Evolutionary conservation across 2,888 invertebrate genomes (phyloP), one percentile per base, ranked within the genome.

Genomic region (Cataglyphis rosenhaueri): DNA sequence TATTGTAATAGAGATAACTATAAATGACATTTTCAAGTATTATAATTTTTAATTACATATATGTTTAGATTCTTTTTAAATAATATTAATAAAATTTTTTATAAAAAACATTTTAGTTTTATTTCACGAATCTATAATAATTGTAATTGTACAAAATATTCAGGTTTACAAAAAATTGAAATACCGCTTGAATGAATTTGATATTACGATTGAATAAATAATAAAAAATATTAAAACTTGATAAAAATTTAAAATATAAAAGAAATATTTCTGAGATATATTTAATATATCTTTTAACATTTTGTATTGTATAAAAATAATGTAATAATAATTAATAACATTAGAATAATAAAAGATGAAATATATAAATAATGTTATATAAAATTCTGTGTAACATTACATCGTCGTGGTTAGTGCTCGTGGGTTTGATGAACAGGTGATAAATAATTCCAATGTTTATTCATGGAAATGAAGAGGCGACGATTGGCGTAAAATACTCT

Each of bases 401-500:
- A 59, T 74, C 32, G 38, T 74, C n/a, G 25, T 10, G 21, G 18
- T 18, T 2, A 55, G 21, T 10, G 6, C 35, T 35, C 35, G 35
- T 35, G 6, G 35, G 6, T 25, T 29, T 9, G 21, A 35, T 70
- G 52, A 35, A 55, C 2, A 32, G 10, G 32, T 18, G 15, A 70
- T 21, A 55, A 70, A 32, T 55, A 25, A 55, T 15, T 35, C 35
- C 38, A 59, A 59, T 57, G 35, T 35, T 64, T 21, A 52, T 52
- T 62, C 62, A n/a, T 35, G n/a, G 5, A 15, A 5, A 64, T 64
- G 5, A 35, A 52, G 21, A 64, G 52, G 25, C 21, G 9, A 15
- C 32, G 25, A 61, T 74, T 61, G 21, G 29, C 29, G 29, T 61
- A 44, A 71, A 44, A 61, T 61, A 32, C 73, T 62, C 62, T 74